A percentile compares a stretch with the other conserved stretches of the same genome.
Evolutionary conservation across 2,113 vertebrate species (phyloP).

Genomic region (Hippopotamus amphibius): DNA sequence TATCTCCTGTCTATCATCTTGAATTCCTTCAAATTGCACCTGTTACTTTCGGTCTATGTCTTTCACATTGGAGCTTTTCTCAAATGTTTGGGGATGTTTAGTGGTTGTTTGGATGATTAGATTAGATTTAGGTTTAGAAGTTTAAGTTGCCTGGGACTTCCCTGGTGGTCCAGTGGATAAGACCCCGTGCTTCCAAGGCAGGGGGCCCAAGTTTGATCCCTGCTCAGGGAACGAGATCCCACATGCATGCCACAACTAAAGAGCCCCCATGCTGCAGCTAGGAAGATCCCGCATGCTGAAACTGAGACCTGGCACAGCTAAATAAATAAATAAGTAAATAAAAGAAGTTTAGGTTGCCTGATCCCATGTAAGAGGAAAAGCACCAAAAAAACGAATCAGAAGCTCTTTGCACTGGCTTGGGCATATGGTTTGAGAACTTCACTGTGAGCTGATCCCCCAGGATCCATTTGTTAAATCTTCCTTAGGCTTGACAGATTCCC

Average conservation of each 20-base stretch:
- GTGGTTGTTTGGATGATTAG: neutral
- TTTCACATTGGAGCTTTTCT: neutral
- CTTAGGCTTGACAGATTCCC: conserved; percentile 1
- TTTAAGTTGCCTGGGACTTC: neutral
- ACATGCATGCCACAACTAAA: too few relatives aligned
- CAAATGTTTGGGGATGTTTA: neutral
- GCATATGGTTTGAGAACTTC: neutral
- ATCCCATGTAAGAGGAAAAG: neutral
- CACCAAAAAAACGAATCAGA: neutral
- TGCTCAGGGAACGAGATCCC: too few relatives aligned
- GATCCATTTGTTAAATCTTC: neutral
- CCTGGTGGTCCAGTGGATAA: too few relatives aligned
- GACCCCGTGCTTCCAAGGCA: too few relatives aligned
- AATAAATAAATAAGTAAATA: too few relatives aligned
- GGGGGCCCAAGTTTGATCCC: too few relatives aligned
- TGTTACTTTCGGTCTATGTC: neutral
- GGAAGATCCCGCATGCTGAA: too few relatives aligned
- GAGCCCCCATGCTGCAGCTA: too few relatives aligned
- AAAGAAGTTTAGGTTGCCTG: neutral
- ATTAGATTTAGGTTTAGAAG: neutral
- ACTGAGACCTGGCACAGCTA: too few relatives aligned
- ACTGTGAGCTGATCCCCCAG: neutral
- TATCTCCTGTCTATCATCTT: neutral
- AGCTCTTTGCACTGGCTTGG: neutral
- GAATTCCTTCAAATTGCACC: conserved; percentile 1